Evolutionary conservation across 1,140 invertebrate genomes (phyloP).

Genomic region (Notospermus geniculatus): DNA sequence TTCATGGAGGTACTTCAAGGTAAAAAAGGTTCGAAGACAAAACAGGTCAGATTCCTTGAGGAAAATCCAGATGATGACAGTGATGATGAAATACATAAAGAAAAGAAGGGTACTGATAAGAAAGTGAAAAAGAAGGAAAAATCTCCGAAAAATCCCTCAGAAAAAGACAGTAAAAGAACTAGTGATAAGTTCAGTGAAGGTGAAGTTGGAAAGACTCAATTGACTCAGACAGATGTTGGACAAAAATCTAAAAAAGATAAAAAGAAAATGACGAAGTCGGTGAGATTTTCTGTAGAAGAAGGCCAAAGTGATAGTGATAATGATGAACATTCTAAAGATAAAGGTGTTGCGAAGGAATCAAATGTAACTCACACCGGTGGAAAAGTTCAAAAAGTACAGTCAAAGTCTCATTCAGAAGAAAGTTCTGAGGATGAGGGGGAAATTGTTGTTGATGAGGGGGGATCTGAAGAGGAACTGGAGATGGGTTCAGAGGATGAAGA

Average conservation of each 20-base stretch:
- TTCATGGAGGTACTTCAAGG: conserved; percentile 58
- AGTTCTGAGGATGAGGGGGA: too few species aligned
- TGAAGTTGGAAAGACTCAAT: not conserved
- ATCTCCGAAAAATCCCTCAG: not conserved
- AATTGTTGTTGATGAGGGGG: conserved; percentile 44
- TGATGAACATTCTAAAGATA: too few species aligned
- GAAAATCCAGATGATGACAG: not conserved
- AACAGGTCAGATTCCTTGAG: too few species aligned
- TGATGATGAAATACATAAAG: not conserved
- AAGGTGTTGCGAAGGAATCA: too few species aligned
- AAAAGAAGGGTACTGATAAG: too few species aligned
- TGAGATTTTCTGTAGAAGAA: not conserved
- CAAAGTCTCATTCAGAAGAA: not conserved
- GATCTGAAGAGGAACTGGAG: conserved; percentile 50
- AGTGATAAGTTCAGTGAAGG: not conserved
- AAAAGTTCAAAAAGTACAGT: conserved; percentile 38
- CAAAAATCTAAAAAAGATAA: too few species aligned
- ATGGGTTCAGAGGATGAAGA: conserved; percentile 22
- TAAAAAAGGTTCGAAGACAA: conserved; percentile 14
- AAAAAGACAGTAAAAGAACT: not conserved
- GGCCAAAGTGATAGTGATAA: not conserved
- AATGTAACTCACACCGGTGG: too few species aligned
- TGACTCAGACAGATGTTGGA: too few species aligned
- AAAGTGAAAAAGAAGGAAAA: conserved; percentile 6
- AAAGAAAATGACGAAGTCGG: too few species aligned